These are phyloP conservation scores for Solenodon paradoxus DNA, from an alignment of 2,113 vertebrate genomes.

Conservation along the genomic window DNA sequence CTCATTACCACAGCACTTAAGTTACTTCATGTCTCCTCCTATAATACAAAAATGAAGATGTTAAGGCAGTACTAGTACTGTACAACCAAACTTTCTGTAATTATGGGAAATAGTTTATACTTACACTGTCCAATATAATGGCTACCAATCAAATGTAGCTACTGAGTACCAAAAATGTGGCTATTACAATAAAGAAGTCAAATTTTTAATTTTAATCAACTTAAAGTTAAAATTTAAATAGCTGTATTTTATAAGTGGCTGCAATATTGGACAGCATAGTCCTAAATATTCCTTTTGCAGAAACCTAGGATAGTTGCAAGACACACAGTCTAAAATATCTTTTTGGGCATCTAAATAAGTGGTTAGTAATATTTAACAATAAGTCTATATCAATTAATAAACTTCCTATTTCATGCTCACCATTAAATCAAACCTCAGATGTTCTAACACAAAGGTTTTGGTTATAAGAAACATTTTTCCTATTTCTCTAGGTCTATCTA, in stretches of 20 bases:
- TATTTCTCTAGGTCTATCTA: background rate
- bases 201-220: background rate
- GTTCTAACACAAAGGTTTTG: background rate
- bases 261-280: background rate
- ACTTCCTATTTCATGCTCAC: background rate
- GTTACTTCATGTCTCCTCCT: too few species aligned
- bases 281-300: background rate
- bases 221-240: background rate
- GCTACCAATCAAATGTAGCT: background rate
- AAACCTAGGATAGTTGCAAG: background rate
- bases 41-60: background rate
- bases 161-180: background rate
- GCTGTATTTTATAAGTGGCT: background rate
- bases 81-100: background rate
- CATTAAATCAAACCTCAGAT: background rate
- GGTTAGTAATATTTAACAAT: background rate
- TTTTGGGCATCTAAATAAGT: background rate
- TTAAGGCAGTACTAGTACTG: background rate
- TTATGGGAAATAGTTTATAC: background rate
- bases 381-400: background rate
- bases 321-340: background rate
- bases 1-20: background rate
- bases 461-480: background rate
- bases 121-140: too few species aligned
- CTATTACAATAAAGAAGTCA: background rate